These are phyloP conservation scores for Decapterus maruadsi DNA, from an alignment of 2,797 vertebrate species.

Conservation along the genomic window DNA sequence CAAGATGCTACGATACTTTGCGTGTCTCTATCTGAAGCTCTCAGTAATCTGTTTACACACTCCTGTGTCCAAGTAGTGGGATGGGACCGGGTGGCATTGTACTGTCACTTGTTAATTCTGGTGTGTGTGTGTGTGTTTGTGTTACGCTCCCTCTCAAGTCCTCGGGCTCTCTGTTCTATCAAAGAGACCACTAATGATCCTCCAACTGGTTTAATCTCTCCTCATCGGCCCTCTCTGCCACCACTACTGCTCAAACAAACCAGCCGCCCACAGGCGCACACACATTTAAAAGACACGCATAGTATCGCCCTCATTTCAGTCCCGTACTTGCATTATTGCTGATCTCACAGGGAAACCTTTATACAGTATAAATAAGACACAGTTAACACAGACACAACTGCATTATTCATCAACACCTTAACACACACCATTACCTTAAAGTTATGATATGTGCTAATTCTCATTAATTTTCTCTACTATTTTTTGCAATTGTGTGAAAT, in stretches of 20 bases:
- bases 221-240: conserved; percentile 45
- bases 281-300: neutral
- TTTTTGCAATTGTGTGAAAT: too few relatives aligned
- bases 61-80: neutral
- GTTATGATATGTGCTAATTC: too few relatives aligned
- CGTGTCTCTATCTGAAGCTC: neutral
- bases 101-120: conserved; percentile 28
- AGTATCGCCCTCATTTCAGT: neutral
- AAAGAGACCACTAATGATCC: conserved; percentile 68
- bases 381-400: too few relatives aligned
- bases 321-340: conserved; percentile 14
- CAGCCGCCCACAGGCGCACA: conserved; percentile 25
- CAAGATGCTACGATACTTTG: neutral
- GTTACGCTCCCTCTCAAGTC: conserved; percentile 19
- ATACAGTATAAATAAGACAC: too few relatives aligned
- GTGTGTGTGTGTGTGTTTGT: neutral
- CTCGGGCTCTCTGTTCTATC: conserved; percentile 56
- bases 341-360: neutral
- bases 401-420: too few relatives aligned
- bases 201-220: conserved; percentile 54
- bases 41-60: neutral
- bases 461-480: too few relatives aligned
- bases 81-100: neutral
- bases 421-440: too few relatives aligned
- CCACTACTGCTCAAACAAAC: conserved; percentile 20